Base-by-base conservation (phyloP, 1,140 invertebrate genomes). In the Hylyphantes graminicola region DNA sequence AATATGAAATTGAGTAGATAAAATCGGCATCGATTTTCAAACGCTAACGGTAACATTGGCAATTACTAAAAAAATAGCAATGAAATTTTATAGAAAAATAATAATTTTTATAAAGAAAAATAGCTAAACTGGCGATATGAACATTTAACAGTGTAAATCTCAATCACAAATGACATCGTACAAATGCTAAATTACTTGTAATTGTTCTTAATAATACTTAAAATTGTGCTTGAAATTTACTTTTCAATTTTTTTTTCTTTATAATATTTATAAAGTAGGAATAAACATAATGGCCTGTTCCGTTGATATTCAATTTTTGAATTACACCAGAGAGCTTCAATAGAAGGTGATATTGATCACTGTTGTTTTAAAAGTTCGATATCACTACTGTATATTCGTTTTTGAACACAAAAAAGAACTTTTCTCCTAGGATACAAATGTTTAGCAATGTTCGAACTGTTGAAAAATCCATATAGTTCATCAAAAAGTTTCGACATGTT, bases 231-330 rank as follows among this genome's bases (percentile, higher is more conserved):
- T 70, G 65, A 83, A 35, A 35, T 55, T 74, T 83, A 83, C 55
- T 83, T 72, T 74, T 65, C 68, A 83, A 75, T 74, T 83, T 65
- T 74, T 74, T 83, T 74, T 75, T 54, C 74, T 83, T 74, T 61
- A 83, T 65, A 74, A 72, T 72, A 70, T 83, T 78, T 74, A 64
- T 74, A 83, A 83, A 83, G 75, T 83, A 83, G 80, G 80, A 54
- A 19, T 54, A 54, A 78, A 74, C 17, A 76, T n/a, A 83, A 83
- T 75, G 80, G 80, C 80, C 80, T 83, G 80, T 74, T 63, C 74
- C 51, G 79, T 72, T 83, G 59, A 73, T 74, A 48, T 65, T 13
- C 59, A 50, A 48, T 65, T 21, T 63, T 78, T 64, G 50, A 15
- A 76, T 76, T 17, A 78, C 75, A 78, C 75, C 15, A 55, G 61